These are phyloP conservation scores for Lineus longissimus DNA, from an alignment of 1,140 invertebrate species.

Conservation along the genomic window DNA sequence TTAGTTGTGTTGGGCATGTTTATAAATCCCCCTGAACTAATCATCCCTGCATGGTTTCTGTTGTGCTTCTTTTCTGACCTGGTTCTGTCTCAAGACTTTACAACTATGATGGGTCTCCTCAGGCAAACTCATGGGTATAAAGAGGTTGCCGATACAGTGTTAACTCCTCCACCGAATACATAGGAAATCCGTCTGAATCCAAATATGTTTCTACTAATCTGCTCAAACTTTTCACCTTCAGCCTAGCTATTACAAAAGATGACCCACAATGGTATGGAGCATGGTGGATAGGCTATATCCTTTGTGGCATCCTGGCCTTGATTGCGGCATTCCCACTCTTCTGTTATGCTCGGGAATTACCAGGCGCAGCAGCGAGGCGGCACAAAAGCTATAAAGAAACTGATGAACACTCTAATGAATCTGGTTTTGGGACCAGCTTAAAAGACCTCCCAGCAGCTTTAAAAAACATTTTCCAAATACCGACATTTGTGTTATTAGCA, in stretches of 20 bases:
- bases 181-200: too few relatives aligned
- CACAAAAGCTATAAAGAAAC: not conserved
- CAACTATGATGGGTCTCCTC: too few relatives aligned
- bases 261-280: conserved; percentile 55
- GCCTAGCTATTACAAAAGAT: conserved; percentile 28
- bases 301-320: conserved; percentile 64
- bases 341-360: conserved; percentile 57
- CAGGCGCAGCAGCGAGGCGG: conserved; percentile 14
- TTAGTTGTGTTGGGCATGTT: conserved; percentile 5
- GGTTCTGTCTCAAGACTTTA: too few relatives aligned
- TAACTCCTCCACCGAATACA: too few relatives aligned
- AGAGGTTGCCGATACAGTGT: too few relatives aligned
- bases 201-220: too few relatives aligned
- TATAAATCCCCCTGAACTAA: not conserved
- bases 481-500: not conserved
- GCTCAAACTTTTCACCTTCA: conserved; percentile 16
- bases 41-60: not conserved
- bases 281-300: conserved; percentile 65
- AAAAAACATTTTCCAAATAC: conserved; percentile 17
- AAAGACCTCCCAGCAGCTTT: not conserved
- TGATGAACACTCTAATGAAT: not conserved
- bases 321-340: conserved; percentile 50
- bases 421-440: not conserved
- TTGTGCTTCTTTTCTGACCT: not conserved
- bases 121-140: too few relatives aligned